These are phyloP conservation scores for Platorchestia sp. DNA, from an alignment of 1,140 invertebrate species.

Conservation along the genomic window DNA sequence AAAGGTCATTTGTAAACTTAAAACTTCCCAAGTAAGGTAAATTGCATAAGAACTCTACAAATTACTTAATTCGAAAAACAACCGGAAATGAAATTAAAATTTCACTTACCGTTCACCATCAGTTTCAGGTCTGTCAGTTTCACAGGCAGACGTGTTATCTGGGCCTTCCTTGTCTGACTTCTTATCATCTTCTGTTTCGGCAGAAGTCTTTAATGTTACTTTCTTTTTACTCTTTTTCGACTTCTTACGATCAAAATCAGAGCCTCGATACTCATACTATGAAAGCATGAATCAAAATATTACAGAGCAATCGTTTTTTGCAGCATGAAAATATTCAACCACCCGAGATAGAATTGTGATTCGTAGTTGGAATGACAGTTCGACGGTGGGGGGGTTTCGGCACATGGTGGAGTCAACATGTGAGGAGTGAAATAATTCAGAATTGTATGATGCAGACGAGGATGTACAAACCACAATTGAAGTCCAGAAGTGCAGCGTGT, in stretches of 20 bases:
- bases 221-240: constrained; percentile 74
- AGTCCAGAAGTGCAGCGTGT: neutral
- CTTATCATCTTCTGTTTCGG: constrained; percentile 67
- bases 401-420: neutral
- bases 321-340: constrained; percentile 33
- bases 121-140: constrained; percentile 67
- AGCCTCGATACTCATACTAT: constrained; percentile 83
- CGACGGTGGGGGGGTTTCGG: neutral
- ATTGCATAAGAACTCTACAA: too few species aligned
- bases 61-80: neutral
- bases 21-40: too few species aligned
- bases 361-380: neutral
- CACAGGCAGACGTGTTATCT: constrained; percentile 63
- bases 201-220: constrained; percentile 71
- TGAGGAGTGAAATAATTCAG: neutral
- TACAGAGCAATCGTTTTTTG: neutral
- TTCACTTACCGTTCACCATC: constrained; percentile 65
- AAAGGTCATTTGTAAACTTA: too few species aligned
- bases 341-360: neutral
- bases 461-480: neutral
- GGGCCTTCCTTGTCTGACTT: constrained; percentile 64
- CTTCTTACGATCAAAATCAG: constrained; percentile 70
- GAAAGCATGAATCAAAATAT: constrained; percentile 67
- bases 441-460: neutral
- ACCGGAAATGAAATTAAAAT: neutral